Evolutionary conservation across 2,888 invertebrate species (phyloP).

Genomic region (Stenurella melanura): DNA sequence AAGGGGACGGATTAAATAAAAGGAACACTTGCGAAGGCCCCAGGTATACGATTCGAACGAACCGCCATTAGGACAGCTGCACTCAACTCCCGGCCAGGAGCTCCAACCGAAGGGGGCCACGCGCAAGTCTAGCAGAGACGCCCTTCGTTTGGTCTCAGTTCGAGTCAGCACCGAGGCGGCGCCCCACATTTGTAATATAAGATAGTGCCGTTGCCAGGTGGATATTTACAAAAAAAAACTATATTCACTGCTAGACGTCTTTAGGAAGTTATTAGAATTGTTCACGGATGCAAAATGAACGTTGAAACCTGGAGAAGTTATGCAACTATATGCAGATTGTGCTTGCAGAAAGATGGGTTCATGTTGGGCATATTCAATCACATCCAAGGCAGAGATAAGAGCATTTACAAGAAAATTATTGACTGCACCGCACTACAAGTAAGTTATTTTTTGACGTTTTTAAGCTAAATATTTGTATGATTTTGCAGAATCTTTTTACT

Average conservation of each 20-base stretch:
- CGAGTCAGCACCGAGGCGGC: constrained; percentile 75
- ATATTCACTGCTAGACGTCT: constrained; percentile 29
- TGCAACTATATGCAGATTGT: constrained; percentile 80
- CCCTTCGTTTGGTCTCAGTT: constrained; percentile 71
- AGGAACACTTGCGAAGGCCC: constrained; percentile 24
- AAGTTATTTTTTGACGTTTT: constrained; percentile 54
- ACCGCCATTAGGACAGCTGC: constrained; percentile 60
- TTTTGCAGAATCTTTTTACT: not conserved
- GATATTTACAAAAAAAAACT: constrained; percentile 41
- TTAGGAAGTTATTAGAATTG: constrained; percentile 20
- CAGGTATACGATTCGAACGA: constrained; percentile 56
- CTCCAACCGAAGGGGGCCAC: constrained; percentile 70
- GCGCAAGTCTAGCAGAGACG: constrained; percentile 70
- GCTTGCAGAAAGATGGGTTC: constrained; percentile 79
- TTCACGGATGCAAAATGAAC: constrained; percentile 33
- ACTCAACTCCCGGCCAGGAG: constrained; percentile 62
- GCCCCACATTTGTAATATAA: constrained; percentile 70
- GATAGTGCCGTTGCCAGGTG: constrained; percentile 57
- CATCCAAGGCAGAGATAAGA: constrained; percentile 72
- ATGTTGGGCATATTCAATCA: constrained; percentile 80
- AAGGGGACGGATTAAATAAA: constrained; percentile 23
- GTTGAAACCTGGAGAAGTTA: constrained; percentile 76
- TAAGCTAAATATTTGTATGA: constrained; percentile 5
- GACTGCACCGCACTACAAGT: constrained; percentile 73
- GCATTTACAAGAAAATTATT: constrained; percentile 72